Evolutionary conservation across 2,113 vertebrate species (phyloP).

Genomic region (Brachyhypopomus occidentalis): DNA sequence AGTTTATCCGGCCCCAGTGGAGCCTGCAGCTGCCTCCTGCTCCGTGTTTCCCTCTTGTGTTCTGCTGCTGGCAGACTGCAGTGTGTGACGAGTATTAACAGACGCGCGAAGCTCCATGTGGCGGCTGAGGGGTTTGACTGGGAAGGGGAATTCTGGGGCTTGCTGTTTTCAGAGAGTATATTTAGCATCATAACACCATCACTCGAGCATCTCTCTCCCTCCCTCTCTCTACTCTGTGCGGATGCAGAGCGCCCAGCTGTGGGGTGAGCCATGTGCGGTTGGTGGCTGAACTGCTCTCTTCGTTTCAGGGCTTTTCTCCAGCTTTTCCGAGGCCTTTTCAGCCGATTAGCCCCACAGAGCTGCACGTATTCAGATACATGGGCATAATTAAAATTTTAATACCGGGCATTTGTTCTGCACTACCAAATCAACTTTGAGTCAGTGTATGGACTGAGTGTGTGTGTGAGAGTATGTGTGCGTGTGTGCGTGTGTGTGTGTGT

Average conservation of each 20-base stretch:
- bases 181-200: constrained; percentile 16
- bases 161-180: constrained; percentile 17
- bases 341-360: constrained; percentile 54
- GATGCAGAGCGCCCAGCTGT: constrained; percentile 8
- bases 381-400: constrained; percentile 66
- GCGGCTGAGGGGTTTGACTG: not conserved
- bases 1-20: too few relatives aligned
- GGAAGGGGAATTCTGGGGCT: not conserved
- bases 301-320: not conserved
- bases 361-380: constrained; percentile 55
- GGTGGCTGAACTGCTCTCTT: not conserved
- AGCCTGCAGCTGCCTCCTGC: not conserved
- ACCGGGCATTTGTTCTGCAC: constrained; percentile 53
- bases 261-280: constrained; percentile 14
- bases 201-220: not conserved
- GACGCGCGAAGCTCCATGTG: not conserved
- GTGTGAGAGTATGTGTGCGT: constrained; percentile 19
- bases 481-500: constrained; percentile 22
- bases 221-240: not conserved
- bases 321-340: constrained; percentile 24
- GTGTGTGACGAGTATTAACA: constrained; percentile 19
- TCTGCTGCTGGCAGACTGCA: not conserved
- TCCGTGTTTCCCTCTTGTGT: not conserved
- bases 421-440: constrained; percentile 62
- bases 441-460: constrained; percentile 6